Percentiles rank a stretch among this genome's conserved stretches.
Evolutionary conservation across 2,113 vertebrate genomes (phyloP).

Genomic region (Ptilonorhynchus violaceus): DNA sequence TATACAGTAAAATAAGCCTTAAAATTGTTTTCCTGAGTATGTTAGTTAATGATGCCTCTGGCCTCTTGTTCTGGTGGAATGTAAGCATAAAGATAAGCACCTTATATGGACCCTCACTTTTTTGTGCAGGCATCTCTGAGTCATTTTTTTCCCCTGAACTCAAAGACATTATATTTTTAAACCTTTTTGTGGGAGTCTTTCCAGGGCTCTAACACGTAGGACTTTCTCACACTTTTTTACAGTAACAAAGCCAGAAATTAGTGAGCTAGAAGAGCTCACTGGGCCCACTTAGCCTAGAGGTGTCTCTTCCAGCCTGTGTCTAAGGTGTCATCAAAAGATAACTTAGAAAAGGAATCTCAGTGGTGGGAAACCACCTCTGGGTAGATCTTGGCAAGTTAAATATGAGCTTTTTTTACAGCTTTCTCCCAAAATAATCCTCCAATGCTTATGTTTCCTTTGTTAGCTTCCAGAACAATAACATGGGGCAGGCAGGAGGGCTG

Average conservation of each 20-base stretch:
- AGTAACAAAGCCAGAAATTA: background rate
- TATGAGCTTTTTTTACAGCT: background rate
- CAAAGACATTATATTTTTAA: background rate
- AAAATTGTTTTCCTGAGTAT: background rate
- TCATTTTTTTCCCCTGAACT: background rate
- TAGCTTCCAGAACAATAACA: slow-evolving; percentile 67
- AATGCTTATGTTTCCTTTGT: background rate
- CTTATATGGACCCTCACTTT: background rate
- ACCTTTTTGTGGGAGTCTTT: background rate
- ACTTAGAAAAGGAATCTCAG: background rate
- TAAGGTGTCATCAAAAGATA: background rate
- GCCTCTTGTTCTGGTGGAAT: background rate
- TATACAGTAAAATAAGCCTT: background rate
- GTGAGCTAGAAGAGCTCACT: background rate
- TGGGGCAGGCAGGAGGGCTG: slow-evolving; percentile 33
- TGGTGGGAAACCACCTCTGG: background rate
- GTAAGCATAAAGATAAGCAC: background rate
- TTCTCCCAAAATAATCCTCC: background rate
- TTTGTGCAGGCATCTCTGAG: background rate
- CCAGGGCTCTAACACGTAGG: background rate
- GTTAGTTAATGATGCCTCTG: background rate
- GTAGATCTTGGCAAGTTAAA: background rate
- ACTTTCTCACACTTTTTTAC: background rate
- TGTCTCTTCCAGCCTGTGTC: background rate
- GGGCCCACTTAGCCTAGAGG: background rate